Conservation (phyloP, 2,888 invertebrate genomes). For the Phaonia tiefii region DNA sequence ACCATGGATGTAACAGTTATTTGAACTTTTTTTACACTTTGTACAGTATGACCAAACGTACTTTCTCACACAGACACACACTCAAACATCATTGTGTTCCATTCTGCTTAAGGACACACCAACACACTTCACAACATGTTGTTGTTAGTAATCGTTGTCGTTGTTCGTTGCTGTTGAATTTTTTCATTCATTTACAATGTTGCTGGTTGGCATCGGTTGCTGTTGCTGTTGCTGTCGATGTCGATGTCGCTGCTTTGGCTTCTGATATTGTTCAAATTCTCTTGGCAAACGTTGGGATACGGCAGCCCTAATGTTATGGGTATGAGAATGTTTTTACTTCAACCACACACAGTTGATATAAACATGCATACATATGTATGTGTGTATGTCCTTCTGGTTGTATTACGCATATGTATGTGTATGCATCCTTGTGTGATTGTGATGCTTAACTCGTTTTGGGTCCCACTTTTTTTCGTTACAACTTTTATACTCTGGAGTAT, state of each 20-base stretch:
- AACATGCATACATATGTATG: constrained; percentile 29
- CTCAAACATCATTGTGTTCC: background rate
- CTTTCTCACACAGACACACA: constrained; percentile 19
- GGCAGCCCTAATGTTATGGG: no score
- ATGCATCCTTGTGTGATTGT: constrained; percentile 40
- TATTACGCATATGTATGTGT: background rate
- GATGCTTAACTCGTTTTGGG: constrained; percentile 55
- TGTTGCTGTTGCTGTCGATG: constrained; percentile 4
- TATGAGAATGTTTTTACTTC: no score
- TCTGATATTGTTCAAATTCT: no score
- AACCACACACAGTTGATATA: no score
- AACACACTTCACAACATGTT: constrained; percentile 4
- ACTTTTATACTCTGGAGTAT: no score
- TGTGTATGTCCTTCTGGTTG: constrained; percentile 62
- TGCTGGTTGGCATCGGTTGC: background rate
- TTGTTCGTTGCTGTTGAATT: constrained; percentile 12
- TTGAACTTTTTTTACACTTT: constrained; percentile 45
- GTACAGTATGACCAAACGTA: constrained; percentile 13
- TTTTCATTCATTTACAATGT: constrained; percentile 32
- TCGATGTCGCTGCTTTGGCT: no score
- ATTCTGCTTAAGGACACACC: constrained; percentile 20
- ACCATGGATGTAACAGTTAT: constrained; percentile 24
- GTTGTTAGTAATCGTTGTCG: background rate
- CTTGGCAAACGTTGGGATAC: no score
- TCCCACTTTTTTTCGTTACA: constrained; percentile 47